Conservation (phyloP, 2,888 invertebrate species). For the Bembecia ichneumoniformis region DNA sequence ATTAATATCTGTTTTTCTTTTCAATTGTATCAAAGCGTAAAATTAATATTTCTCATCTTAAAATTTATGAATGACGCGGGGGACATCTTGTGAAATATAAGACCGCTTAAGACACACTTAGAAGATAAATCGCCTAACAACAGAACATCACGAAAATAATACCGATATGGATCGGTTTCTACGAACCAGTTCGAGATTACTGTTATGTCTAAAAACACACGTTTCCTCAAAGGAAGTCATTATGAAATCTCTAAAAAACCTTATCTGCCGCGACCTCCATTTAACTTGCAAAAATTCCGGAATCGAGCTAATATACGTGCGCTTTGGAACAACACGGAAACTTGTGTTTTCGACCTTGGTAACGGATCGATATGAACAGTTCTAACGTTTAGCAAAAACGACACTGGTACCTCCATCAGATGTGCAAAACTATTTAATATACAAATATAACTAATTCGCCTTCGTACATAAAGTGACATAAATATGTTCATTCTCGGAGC, state of each 20-base stretch:
- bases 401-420: background rate
- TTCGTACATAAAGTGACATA: too few species aligned
- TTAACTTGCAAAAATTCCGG: slow-evolving; percentile 51
- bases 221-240: slow-evolving; percentile 50
- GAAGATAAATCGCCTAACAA: background rate
- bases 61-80: too few species aligned
- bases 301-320: slow-evolving; percentile 30
- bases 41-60: too few species aligned
- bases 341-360: slow-evolving; percentile 21
- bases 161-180: background rate
- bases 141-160: background rate
- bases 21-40: too few species aligned
- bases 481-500: too few species aligned
- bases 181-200: background rate
- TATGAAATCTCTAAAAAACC: slow-evolving; percentile 49
- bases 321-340: slow-evolving; percentile 30
- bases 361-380: slow-evolving; percentile 17
- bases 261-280: slow-evolving; percentile 37
- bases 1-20: background rate
- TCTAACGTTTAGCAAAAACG: background rate
- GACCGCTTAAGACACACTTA: background rate
- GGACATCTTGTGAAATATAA: too few species aligned
- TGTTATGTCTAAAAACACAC: slow-evolving; percentile 1
- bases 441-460: too few species aligned
- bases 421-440: background rate